Evolutionary conservation across 1,140 invertebrate species (phyloP), one percentile per base, ranked within the genome.

Genomic region (Goniozus legneri): DNA sequence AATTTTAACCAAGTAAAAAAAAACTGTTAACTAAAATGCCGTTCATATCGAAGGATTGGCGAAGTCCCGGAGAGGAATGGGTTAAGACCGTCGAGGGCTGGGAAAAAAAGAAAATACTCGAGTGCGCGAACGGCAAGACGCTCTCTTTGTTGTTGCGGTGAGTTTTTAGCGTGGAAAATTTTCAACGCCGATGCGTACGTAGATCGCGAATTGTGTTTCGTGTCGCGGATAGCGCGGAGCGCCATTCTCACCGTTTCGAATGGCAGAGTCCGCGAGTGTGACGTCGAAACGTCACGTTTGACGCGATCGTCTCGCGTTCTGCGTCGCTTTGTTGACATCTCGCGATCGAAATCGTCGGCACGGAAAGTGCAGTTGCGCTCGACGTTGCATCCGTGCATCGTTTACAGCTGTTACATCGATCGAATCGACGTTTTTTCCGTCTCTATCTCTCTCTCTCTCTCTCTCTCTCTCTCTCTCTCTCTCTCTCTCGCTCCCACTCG

Each of bases 41-140:
- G 58, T 98, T 97, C 79, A 90, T 90, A 75, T 92, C 89, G 20
- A 91, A 91, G 78, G 89, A 92, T 78, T 92, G 89, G 89, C 81
- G 95, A 65, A 96, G 93, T 45, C 93, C 94, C 31, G 96, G 96
- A 24, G 95, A 98, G 73, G 89, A 91, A 65, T 98, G 96, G 96
- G 92, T 98, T 13, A 95, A 96, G 79, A 97, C 94, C 22, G 85
- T 91, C 56, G 91, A 95, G 74, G 93, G 95, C 45, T 97, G 93
- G 93, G 92, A 96, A 74, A 89, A 91, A 75, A 89, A 91, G 72
- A 97, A 97, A 79, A 89, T 95, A 44, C 79, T 95, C 32, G 88
- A 91, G 73, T 90, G 86, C 66, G 84, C 83, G 38, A 76, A 76
- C 62, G 72, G 72, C 53, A 75, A 74, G 62, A 76, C 72, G 33